Conservation (phyloP, 2,797 vertebrate genomes). For the Ctenochaetus hawaiiensis region DNA sequence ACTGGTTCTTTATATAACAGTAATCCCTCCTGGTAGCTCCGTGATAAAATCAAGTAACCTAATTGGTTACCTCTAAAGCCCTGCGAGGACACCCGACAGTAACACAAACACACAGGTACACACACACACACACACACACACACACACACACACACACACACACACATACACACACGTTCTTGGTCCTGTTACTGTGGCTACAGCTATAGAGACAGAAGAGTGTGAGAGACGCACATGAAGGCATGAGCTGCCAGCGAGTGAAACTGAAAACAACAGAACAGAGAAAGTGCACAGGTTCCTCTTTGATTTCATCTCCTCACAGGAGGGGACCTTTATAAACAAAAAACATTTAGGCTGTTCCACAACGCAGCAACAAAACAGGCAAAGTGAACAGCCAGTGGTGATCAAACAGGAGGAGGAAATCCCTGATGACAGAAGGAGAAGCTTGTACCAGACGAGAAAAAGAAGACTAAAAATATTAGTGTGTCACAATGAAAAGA, state of each 20-base stretch:
- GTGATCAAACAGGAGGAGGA: conserved; percentile 51
- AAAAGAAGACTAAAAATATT: not conserved
- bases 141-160: conserved; percentile 34
- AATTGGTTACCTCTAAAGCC: conserved; percentile 56
- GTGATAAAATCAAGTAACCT: conserved; percentile 62
- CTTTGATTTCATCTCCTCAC: conserved; percentile 53
- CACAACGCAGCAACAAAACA: conserved; percentile 58
- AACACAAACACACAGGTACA: conserved; percentile 40
- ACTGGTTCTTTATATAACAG: conserved; percentile 55
- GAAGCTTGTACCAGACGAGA: conserved; percentile 49
- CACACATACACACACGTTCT: conserved; percentile 46
- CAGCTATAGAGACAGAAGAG: conserved; percentile 32
- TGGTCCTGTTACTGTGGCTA: conserved; percentile 62
- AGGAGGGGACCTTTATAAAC: conserved; percentile 44
- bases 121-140: conserved; percentile 35
- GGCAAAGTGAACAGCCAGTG: conserved; percentile 36
- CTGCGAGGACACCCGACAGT: conserved; percentile 25
- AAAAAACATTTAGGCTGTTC: conserved; percentile 61
- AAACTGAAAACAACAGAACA: conserved; percentile 47
- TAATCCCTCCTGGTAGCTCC: conserved; percentile 48
- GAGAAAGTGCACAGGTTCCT: conserved; percentile 34
- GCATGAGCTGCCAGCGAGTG: conserved; percentile 38
- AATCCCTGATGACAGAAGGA: conserved; percentile 56
- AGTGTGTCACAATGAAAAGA: not conserved
- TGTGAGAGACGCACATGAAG: conserved; percentile 16